Evolutionary conservation across 1,140 invertebrate species (phyloP).

Genomic region (Globodera rostochiensis): DNA sequence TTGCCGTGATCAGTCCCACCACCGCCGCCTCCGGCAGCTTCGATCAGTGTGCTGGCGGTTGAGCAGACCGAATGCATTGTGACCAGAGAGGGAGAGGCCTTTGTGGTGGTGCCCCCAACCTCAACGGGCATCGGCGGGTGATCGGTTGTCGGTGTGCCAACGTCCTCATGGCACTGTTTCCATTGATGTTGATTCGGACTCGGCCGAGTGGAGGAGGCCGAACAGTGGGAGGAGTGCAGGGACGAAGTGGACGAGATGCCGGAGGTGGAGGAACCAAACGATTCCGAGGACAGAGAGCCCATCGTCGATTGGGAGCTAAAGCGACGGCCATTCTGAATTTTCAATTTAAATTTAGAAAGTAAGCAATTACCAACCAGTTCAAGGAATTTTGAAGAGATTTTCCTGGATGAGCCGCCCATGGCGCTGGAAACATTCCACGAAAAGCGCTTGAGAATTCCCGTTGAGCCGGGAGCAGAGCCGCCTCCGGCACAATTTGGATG

Average conservation of each 20-base stretch:
- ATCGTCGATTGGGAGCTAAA: conserved; percentile 54
- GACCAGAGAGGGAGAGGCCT: neutral
- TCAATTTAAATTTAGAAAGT: neutral
- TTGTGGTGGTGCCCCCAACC: neutral
- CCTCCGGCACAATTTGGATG: conserved; percentile 24
- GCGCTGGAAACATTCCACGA: conserved; percentile 60
- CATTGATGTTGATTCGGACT: conserved; percentile 5
- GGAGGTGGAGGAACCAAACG: conserved; percentile 54
- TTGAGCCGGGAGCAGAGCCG: conserved; percentile 21
- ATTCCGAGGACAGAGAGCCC: conserved; percentile 43
- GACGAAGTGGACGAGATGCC: conserved; percentile 50
- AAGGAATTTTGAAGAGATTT: conserved; percentile 46
- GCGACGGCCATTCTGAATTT: conserved; percentile 47
- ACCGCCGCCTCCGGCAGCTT: neutral
- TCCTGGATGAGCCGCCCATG: conserved; percentile 46
- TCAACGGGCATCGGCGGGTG: neutral
- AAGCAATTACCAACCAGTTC: conserved; percentile 36
- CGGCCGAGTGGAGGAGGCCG: conserved; percentile 15
- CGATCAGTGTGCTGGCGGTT: conserved; percentile 3
- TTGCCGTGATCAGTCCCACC: neutral
- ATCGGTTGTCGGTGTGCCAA: neutral
- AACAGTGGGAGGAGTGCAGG: conserved; percentile 27
- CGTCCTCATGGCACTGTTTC: neutral
- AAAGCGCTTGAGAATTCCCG: conserved; percentile 58
- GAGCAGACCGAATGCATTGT: conserved; percentile 2